These are phyloP conservation scores for Cyrtonyx montezumae DNA, from an alignment of 2,113 vertebrate genomes.

Conservation along the genomic window DNA sequence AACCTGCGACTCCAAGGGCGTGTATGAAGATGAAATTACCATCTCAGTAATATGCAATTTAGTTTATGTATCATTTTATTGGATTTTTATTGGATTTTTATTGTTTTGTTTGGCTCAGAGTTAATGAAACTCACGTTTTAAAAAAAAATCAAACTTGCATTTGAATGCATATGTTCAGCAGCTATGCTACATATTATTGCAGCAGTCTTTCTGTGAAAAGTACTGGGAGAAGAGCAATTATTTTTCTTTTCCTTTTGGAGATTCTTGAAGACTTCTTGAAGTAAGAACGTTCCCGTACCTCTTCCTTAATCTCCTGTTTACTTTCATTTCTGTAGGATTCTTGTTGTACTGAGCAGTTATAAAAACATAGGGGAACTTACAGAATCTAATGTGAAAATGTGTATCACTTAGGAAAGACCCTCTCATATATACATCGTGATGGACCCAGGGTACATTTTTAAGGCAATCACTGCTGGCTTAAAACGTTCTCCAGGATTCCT, in stretches of 20 bases:
- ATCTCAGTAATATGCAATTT: neutral
- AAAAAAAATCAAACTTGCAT: neutral
- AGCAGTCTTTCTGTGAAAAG: neutral
- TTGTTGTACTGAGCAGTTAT: neutral
- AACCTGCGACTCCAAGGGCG: accelerated
- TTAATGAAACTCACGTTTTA: neutral
- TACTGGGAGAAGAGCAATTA: neutral
- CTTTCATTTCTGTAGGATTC: neutral
- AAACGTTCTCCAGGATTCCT: neutral
- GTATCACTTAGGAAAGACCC: accelerated
- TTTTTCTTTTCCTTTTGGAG: neutral
- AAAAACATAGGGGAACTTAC: neutral
- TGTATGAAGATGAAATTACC: neutral
- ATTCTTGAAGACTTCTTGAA: neutral
- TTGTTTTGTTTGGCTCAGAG: neutral
- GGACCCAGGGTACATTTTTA: neutral
- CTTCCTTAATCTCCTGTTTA: neutral
- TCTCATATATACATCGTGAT: accelerated
- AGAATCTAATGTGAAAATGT: neutral
- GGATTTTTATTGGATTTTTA: neutral
- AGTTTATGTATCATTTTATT: neutral
- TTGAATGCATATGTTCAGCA: neutral
- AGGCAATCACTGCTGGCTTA: neutral
- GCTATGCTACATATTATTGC: neutral
- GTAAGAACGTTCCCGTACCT: neutral